Evolutionary conservation across 2,113 vertebrate genomes (phyloP), one percentile per base, ranked within the genome.

Genomic region (Scopus umbretta): DNA sequence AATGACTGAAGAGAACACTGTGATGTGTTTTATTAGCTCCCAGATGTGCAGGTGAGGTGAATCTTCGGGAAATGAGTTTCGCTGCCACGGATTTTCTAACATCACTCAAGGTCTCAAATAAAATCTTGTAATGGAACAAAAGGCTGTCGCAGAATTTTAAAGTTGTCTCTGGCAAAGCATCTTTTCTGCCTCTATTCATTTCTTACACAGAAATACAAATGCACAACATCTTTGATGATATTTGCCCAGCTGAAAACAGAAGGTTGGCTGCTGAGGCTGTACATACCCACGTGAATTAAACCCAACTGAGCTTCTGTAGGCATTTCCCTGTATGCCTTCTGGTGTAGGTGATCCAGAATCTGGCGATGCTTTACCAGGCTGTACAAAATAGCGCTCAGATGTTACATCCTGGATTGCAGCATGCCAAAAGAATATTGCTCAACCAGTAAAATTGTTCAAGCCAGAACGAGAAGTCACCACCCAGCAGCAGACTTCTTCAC

Each of bases 21-120:
- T 72, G 96, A 96, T 88, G 90, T 80, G 95, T 80, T 96, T 96
- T 95, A 96, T 96, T 90, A 95, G 92, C 90, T 96, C 94, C 96
- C 96, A 96, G 96, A 95, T 96, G 96, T 96, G 95, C 94, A 95
- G 96, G 96, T 95, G 95, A 97, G 93, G 95, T 88, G 96, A 92
- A 70, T 93, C 90, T 90, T 92, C 4, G 61, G 95, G 79, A 94
- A 96, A 93, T 80, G 52, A 92, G 65, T 92, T 92, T 63, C 9
- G 20, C 84, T 75, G 84, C 80, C 80, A 49, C 0, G 2, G 72
- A 79, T 88, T 90, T 73, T 91, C 75, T 90, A 92, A 50, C 67
- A 66, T 80, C 53, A n/a, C 38, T 96, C 90, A 86, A 94, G 84
- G 94, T 94, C 89, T 96, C 81, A 71, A 49, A 61, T 62, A 68